phyloP scores from a whole-genome alignment of 2,113 vertebrate species.

The Rhadina sibilatrix region DNA sequence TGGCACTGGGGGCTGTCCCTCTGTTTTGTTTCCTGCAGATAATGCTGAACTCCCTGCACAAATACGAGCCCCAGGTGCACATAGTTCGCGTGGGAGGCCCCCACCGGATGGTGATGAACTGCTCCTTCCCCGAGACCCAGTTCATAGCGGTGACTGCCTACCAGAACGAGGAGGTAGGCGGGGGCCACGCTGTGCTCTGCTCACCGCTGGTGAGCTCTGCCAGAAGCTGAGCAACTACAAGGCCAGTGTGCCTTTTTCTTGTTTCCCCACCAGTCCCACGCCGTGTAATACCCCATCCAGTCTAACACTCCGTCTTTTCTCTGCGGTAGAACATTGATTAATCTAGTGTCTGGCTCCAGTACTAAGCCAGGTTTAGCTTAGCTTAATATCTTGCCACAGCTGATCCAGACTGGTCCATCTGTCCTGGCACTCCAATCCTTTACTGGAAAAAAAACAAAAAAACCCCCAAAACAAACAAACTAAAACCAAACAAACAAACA shows the following conservation, averaged over 20 bases:
- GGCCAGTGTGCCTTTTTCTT: neutral
- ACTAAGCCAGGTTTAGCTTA: neutral
- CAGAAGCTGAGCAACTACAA: neutral
- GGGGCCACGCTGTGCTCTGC: neutral
- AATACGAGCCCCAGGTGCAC: slow-evolving; percentile 95
- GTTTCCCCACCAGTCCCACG: neutral
- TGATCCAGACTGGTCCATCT: neutral
- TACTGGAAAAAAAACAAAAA: neutral
- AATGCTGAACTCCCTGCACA: slow-evolving; percentile 94
- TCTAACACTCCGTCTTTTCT: neutral
- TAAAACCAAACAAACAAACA: no score
- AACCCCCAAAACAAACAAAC: no score
- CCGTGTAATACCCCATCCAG: neutral
- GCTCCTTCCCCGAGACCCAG: slow-evolving; percentile 93
- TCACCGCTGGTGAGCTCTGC: neutral
- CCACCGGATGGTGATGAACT: slow-evolving; percentile 91
- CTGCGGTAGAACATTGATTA: neutral
- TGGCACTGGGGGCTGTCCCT: neutral
- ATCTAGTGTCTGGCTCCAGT: neutral
- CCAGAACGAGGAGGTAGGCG: slow-evolving; percentile 90
- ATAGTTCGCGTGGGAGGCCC: slow-evolving; percentile 90
- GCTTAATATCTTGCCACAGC: neutral
- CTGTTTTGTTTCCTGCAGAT: slow-evolving; percentile 77
- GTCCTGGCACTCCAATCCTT: neutral
- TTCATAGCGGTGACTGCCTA: slow-evolving; percentile 98